Percentiles rank a stretch among this genome's conserved stretches.
Conservation (phyloP, 2,888 invertebrate genomes). For the Heliconius hortense region DNA sequence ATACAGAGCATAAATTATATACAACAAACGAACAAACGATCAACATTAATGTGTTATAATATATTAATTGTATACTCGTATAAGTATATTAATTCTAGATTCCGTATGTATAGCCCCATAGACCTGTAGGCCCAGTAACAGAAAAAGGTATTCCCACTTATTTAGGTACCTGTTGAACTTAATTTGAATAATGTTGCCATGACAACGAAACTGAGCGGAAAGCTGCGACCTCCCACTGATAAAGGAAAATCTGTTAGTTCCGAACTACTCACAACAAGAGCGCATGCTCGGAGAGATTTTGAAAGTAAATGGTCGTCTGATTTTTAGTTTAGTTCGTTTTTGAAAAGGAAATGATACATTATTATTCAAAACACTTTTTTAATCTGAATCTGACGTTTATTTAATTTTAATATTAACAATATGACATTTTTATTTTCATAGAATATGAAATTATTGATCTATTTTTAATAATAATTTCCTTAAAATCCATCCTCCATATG, state of each 20-base stretch:
- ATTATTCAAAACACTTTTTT: background rate
- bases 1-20: too few species aligned
- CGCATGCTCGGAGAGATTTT: slow-evolving; percentile 20
- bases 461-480: background rate
- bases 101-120: background rate
- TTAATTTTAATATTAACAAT: background rate
- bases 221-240: background rate
- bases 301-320: background rate
- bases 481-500: background rate
- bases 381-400: background rate
- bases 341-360: background rate
- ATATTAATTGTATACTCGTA: too few species aligned
- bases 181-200: slow-evolving; percentile 14
- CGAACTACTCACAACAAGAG: background rate
- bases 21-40: too few species aligned
- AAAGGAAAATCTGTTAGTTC: slow-evolving; percentile 3
- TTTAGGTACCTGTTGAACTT: slow-evolving; percentile 4
- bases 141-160: background rate
- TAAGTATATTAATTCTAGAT: background rate
- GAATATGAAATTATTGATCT: too few species aligned
- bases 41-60: too few species aligned
- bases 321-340: background rate
- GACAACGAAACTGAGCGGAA: slow-evolving; percentile 4
- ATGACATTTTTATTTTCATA: background rate
- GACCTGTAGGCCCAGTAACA: background rate